These are phyloP conservation scores for Ibycter americanus DNA, from an alignment of 2,797 vertebrate species.

Conservation along the genomic window DNA sequence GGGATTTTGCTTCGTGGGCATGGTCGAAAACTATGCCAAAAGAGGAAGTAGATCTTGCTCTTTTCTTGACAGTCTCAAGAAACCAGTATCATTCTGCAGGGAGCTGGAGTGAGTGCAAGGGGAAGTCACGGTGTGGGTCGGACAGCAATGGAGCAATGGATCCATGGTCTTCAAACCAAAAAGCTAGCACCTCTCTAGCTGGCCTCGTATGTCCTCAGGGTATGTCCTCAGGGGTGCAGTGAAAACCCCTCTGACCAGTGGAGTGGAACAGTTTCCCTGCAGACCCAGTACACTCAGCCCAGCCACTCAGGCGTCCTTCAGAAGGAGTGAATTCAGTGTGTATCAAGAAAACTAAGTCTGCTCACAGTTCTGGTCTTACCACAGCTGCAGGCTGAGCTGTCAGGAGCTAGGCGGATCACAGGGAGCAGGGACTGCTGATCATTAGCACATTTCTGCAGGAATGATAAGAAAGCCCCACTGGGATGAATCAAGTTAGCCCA, in stretches of 20 bases:
- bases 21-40: neutral
- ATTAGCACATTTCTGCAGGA: constrained; percentile 7
- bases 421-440: neutral
- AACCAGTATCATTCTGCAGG: neutral
- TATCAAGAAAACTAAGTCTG: neutral
- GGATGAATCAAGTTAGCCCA: constrained; percentile 1
- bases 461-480: neutral
- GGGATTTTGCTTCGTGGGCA: neutral
- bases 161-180: neutral
- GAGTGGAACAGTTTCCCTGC: neutral
- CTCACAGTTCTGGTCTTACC: neutral
- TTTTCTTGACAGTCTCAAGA: neutral
- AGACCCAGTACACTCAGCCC: neutral
- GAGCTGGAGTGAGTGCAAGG: neutral
- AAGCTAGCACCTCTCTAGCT: neutral
- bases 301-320: neutral
- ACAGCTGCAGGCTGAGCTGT: neutral
- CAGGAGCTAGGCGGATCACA: neutral
- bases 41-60: neutral
- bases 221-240: fast-evolving
- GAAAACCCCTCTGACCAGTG: neutral
- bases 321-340: neutral
- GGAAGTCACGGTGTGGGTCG: neutral
- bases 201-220: neutral
- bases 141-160: neutral